Evolutionary conservation across 1,140 invertebrate genomes (phyloP).

Genomic region (Leptestheria dahalacensis): DNA sequence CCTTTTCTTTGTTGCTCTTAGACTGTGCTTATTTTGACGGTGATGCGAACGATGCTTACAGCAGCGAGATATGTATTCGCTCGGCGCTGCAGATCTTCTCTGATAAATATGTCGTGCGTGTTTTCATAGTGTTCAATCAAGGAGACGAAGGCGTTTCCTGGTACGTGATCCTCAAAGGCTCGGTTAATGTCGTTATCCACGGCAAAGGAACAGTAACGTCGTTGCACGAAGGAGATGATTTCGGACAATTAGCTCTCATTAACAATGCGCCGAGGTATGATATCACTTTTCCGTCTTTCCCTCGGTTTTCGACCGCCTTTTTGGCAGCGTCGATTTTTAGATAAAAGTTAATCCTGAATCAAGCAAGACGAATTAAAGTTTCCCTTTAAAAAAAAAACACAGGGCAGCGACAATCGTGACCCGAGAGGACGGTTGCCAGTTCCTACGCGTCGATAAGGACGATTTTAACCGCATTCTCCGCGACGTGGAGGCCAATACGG

Average conservation of each 20-base stretch:
- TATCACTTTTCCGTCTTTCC: not conserved
- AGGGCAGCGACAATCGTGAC: conserved; percentile 72
- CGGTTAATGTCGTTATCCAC: conserved; percentile 71
- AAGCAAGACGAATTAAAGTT: not conserved
- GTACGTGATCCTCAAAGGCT: conserved; percentile 73
- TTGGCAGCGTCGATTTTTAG: too few species aligned
- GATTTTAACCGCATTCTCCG: conserved; percentile 70
- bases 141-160: conserved; percentile 77
- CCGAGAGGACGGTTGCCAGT: conserved; percentile 68
- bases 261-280: conserved; percentile 67
- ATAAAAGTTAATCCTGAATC: too few species aligned
- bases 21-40: too few species aligned
- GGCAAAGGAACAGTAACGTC: conserved; percentile 72
- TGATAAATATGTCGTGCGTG: conserved; percentile 15
- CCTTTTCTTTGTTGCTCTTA: too few species aligned
- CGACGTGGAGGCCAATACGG: conserved; percentile 78
- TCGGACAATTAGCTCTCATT: conserved; percentile 71
- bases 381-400: conserved; percentile 4
- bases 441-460: conserved; percentile 71
- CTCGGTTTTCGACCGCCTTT: not conserved
- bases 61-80: too few species aligned
- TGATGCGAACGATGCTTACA: too few species aligned
- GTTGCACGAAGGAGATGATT: conserved; percentile 72
- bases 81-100: too few species aligned
- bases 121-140: conserved; percentile 63